Conservation (phyloP, 2,888 invertebrate genomes). For the Drosophila fulvimacula region DNA sequence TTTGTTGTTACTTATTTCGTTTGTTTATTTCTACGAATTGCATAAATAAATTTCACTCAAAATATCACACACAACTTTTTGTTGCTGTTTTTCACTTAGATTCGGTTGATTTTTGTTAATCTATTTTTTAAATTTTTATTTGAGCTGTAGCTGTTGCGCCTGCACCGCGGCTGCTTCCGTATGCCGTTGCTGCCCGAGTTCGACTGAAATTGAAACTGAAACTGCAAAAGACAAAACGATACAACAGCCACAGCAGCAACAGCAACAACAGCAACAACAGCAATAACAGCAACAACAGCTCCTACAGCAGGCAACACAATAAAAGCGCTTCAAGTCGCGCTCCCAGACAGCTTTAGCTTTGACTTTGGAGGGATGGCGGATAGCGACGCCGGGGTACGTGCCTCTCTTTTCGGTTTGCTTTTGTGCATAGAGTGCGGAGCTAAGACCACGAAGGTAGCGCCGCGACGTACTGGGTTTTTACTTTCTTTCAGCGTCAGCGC, state of each 20-base stretch:
- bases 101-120: slow-evolving; percentile 11
- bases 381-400: background rate
- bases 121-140: slow-evolving; percentile 6
- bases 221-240: slow-evolving; percentile 73
- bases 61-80: slow-evolving; percentile 25
- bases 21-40: slow-evolving; percentile 49
- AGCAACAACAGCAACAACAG: slow-evolving; percentile 24
- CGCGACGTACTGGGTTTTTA: slow-evolving; percentile 46
- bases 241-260: slow-evolving; percentile 38
- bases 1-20: slow-evolving; percentile 43
- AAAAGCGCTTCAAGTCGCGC: slow-evolving; percentile 33
- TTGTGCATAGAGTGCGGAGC: slow-evolving; percentile 38
- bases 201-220: slow-evolving; percentile 79
- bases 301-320: slow-evolving; percentile 35
- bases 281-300: slow-evolving; percentile 28
- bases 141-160: slow-evolving; percentile 31
- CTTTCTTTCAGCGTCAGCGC: slow-evolving; percentile 48
- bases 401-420: slow-evolving; percentile 55
- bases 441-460: slow-evolving; percentile 51
- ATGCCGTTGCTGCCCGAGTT: slow-evolving; percentile 75
- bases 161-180: slow-evolving; percentile 72
- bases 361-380: slow-evolving; percentile 6
- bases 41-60: slow-evolving; percentile 63
- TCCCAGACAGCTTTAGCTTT: slow-evolving; percentile 56
- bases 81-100: slow-evolving; percentile 26